Percentiles rank a stretch among this genome's conserved stretches.
Evolutionary conservation across 1,140 invertebrate genomes (phyloP).

Genomic region (Glossosoma conforme): DNA sequence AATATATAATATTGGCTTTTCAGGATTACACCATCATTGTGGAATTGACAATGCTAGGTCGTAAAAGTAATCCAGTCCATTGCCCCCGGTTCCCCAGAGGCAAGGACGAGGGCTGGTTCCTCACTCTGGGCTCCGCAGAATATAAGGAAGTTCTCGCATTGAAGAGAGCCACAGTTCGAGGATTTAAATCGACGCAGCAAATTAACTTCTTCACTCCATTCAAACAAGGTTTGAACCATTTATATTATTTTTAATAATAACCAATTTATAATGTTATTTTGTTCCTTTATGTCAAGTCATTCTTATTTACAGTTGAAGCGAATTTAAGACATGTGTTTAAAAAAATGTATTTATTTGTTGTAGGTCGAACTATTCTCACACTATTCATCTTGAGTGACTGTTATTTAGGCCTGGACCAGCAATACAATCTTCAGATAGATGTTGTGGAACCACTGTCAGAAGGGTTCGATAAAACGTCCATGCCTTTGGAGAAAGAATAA

Average conservation of each 20-base stretch:
- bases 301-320: too few species aligned
- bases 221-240: conserved; percentile 54
- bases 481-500: conserved; percentile 10
- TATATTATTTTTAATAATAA: too few species aligned
- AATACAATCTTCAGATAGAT: conserved; percentile 71
- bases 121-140: conserved; percentile 73
- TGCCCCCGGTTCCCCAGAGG: conserved; percentile 84
- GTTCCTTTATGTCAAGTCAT: too few species aligned
- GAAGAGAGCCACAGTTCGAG: conserved; percentile 62
- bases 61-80: conserved; percentile 57
- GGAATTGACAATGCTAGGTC: conserved; percentile 48
- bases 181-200: conserved; percentile 45
- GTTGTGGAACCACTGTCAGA: conserved; percentile 49
- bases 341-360: conserved; percentile 31
- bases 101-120: conserved; percentile 95
- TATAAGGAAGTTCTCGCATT: conserved; percentile 78
- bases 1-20: not conserved
- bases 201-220: conserved; percentile 64
- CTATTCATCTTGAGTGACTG: conserved; percentile 91
- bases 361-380: conserved; percentile 70
- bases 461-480: conserved; percentile 23
- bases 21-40: conserved; percentile 69
- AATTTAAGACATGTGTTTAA: too few species aligned
- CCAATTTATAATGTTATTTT: too few species aligned
- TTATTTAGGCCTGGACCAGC: conserved; percentile 93